Percentiles rank a stretch among this genome's conserved stretches.
These are phyloP conservation scores for Oenanthe oenanthe DNA, from an alignment of 2,113 vertebrate species.

Conservation along the genomic window DNA sequence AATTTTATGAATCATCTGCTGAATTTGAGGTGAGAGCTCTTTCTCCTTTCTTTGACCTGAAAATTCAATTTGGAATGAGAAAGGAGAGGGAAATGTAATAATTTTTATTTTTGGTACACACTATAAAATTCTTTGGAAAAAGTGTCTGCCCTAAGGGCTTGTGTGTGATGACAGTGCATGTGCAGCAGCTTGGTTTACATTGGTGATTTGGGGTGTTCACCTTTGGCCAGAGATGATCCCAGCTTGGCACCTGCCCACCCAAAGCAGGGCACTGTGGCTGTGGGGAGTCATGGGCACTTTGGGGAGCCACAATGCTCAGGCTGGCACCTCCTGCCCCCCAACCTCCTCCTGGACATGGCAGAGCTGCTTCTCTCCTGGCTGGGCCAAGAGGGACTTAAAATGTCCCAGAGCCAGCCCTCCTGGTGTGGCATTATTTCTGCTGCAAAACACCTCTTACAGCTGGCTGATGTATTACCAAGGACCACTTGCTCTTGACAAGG, in stretches of 20 bases:
- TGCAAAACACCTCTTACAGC: neutral
- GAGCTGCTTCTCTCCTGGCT: neutral
- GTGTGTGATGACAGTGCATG: accelerated
- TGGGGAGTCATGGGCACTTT: accelerated
- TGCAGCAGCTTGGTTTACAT: neutral
- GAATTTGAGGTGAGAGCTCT: neutral
- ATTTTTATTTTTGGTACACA: neutral
- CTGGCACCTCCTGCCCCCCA: too few species aligned
- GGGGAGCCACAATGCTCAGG: neutral
- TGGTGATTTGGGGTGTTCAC: accelerated
- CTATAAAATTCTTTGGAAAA: neutral
- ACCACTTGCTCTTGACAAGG: neutral
- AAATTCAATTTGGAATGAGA: neutral
- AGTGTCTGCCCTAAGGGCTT: neutral
- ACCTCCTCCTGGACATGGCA: neutral
- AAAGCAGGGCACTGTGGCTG: neutral
- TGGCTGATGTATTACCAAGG: neutral
- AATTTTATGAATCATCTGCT: neutral
- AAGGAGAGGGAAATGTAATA: neutral
- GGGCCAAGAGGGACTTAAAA: neutral
- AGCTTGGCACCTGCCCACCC: too few species aligned
- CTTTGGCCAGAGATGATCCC: neutral
- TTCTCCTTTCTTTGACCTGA: neutral
- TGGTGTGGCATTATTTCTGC: neutral
- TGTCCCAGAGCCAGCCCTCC: accelerated